Base-by-base conservation (phyloP, 1,140 invertebrate genomes). In the Drosophila watanabei region DNA sequence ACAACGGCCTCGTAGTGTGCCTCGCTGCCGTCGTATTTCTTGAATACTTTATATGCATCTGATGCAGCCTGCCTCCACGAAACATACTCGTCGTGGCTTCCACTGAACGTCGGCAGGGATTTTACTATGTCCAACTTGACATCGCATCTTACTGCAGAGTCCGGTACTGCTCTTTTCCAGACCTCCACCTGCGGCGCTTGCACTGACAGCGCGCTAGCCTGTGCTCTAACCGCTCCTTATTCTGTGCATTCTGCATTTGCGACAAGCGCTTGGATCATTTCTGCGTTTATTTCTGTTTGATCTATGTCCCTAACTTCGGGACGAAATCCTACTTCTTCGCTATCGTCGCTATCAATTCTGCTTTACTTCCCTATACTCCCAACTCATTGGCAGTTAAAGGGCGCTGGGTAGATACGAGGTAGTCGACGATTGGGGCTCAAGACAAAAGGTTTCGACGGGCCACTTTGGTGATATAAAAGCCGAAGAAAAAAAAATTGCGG, bases 91-190 rank as follows among this genome's bases (percentile, higher is more conserved):
- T 60, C 33, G 20, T 51, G 59, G 18, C 30, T 48, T 48, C 59
- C 64, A 45, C 18, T 56, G 54, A 72, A 65, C 3, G 43, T 24
- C 4, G 61, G 70, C 18, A 72, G 37, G 4, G 69, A 72, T 16
- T 73, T 65, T 28, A 66, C 46, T 10, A 73, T 59, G 20, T 66
- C 71, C 10, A 61, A 45, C 13, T 39, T 56, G 14, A 68, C 33
- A 35, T 75, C 63, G 28, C 71, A 75, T 33, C 2, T 68, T 46
- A 68, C 5, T 16, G 2, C 28, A 24, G 54, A 45, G 54, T 73
- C 10, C 2, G 46, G 46, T 18, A 32, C 39, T 41, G 11, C 54
- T 11, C 45, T 58, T 51, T 72, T 7, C 14, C 28, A 28, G 11
- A 18, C 24, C n/a, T 68, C 54, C 2, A 58, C 30, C 37, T 57